phyloP scores from a whole-genome alignment of 2,113 vertebrate genomes.

The Microtus montanus region DNA sequence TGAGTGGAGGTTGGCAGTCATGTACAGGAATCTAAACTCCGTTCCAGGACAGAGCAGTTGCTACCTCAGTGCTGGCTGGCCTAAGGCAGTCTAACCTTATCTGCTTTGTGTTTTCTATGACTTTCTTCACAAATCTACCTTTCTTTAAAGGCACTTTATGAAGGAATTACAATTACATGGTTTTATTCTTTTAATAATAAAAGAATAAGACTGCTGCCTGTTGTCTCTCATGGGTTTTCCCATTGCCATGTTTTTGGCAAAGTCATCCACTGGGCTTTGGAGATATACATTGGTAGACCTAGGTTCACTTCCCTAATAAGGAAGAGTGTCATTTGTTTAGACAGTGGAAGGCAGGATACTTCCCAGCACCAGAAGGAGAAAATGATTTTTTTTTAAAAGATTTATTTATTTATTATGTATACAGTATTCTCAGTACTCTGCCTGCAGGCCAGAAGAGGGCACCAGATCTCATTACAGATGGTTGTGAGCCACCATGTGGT shows the following conservation, averaged over 20 bases:
- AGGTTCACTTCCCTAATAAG: background rate
- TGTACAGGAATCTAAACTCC: background rate
- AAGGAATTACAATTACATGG: background rate
- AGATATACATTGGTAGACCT: background rate
- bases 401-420: no score
- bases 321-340: background rate
- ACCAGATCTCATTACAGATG: no score
- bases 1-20: background rate
- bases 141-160: background rate
- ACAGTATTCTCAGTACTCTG: no score
- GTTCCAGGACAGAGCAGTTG: background rate
- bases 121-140: background rate
- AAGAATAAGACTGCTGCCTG: no score
- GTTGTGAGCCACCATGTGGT: no score
- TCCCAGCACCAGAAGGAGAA: background rate
- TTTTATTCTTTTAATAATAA: background rate
- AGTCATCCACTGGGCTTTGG: background rate
- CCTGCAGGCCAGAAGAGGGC: no score
- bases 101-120: background rate
- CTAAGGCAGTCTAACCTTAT: background rate
- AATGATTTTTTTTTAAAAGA: no score
- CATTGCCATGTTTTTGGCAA: background rate
- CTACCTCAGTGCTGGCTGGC: no score
- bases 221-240: background rate
- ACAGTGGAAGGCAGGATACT: background rate